Evolutionary conservation across 2,888 invertebrate species (phyloP).

Genomic region (Apotomis betuletana): DNA sequence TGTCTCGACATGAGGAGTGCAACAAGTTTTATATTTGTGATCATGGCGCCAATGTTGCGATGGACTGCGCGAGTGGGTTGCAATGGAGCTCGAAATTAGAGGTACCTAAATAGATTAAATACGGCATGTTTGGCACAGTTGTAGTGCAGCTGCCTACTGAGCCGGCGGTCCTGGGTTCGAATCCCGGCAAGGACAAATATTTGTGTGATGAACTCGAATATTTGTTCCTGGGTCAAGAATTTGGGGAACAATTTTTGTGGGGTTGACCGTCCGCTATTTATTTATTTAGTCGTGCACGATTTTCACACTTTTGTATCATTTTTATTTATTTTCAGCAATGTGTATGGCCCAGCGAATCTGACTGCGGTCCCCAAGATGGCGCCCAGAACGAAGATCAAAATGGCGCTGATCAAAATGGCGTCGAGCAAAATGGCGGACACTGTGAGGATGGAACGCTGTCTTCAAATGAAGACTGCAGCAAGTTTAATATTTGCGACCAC

Average conservation of each 20-base stretch:
- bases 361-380: background rate
- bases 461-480: conserved; percentile 33
- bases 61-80: conserved; percentile 49
- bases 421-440: background rate
- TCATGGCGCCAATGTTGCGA: conserved; percentile 42
- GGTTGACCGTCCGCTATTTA: too few relatives aligned
- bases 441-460: conserved; percentile 42
- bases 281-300: too few relatives aligned
- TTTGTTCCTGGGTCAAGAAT: too few relatives aligned
- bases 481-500: conserved; percentile 48
- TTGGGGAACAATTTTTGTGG: too few relatives aligned
- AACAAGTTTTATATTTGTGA: conserved; percentile 47
- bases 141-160: too few relatives aligned
- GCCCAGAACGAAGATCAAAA: background rate
- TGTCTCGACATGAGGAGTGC: conserved; percentile 38
- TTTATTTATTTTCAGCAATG: background rate
- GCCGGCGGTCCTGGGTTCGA: too few relatives aligned
- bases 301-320: too few relatives aligned
- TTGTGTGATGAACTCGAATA: too few relatives aligned
- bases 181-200: too few relatives aligned
- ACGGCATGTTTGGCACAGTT: too few relatives aligned
- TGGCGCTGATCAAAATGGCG: background rate
- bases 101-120: conserved; percentile 33
- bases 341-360: background rate
- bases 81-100: conserved; percentile 47